Percentiles rank a stretch among this genome's conserved stretches.
Conservation (phyloP, 2,797 vertebrate species). For the Novumbra hubbsi region DNA sequence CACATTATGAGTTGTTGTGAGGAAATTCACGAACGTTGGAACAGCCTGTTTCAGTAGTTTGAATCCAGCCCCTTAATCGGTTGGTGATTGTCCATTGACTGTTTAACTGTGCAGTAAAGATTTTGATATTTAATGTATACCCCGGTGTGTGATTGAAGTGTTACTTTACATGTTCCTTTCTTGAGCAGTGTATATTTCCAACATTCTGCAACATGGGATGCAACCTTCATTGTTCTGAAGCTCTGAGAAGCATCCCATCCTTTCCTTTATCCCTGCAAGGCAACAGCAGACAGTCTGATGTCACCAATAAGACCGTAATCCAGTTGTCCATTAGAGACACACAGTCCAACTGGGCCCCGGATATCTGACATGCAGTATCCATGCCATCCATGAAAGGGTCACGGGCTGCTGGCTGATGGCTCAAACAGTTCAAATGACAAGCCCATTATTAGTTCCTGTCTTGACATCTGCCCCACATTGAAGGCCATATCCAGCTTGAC, state of each 20-base stretch:
- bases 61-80: no score
- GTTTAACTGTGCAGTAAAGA: no score
- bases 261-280: conserved; percentile 40
- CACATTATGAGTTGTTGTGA: no score
- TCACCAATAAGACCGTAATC: conserved; percentile 46
- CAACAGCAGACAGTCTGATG: conserved; percentile 37
- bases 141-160: no score
- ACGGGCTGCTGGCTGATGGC: conserved; percentile 55
- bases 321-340: conserved; percentile 25
- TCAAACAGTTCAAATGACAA: conserved; percentile 60
- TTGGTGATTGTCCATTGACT: no score
- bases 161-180: no score
- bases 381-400: conserved; percentile 52
- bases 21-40: no score
- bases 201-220: neutral
- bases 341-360: conserved; percentile 13
- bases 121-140: no score
- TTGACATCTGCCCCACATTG: conserved; percentile 50
- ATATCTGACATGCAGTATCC: conserved; percentile 56
- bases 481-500: conserved; percentile 48
- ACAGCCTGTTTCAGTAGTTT: no score
- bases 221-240: conserved; percentile 30
- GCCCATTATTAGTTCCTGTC: conserved; percentile 44
- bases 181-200: neutral
- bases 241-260: conserved; percentile 46